Evolutionary conservation across 2,888 invertebrate species (phyloP).

Genomic region (Tenthredo amoena): DNA sequence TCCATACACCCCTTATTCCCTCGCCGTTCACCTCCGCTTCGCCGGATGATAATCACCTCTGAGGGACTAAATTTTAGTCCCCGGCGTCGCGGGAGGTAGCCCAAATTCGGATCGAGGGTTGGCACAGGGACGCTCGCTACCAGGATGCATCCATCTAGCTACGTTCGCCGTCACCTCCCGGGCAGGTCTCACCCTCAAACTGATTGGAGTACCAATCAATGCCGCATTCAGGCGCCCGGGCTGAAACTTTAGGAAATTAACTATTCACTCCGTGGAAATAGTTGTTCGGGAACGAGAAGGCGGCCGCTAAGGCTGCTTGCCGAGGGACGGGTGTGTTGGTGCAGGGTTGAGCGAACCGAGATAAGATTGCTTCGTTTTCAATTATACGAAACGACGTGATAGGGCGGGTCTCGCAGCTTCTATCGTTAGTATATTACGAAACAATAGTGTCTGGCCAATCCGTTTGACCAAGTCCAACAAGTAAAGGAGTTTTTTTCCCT

Average conservation of each 20-base stretch:
- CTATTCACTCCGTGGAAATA: conserved; percentile 76
- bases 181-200: conserved; percentile 66
- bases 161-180: conserved; percentile 54
- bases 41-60: conserved; percentile 75
- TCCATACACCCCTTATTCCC: conserved; percentile 58
- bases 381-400: conserved; percentile 63
- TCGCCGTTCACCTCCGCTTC: conserved; percentile 66
- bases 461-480: conserved; percentile 27
- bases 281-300: conserved; percentile 69
- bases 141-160: conserved; percentile 65
- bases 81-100: conserved; percentile 50
- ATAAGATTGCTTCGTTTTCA: conserved; percentile 76
- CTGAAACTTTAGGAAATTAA: conserved; percentile 78
- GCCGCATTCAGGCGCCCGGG: conserved; percentile 75
- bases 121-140: conserved; percentile 15
- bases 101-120: conserved; percentile 56
- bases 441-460: conserved; percentile 30
- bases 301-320: conserved; percentile 54
- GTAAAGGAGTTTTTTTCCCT: background rate
- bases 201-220: conserved; percentile 78
- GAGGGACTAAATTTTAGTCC: conserved; percentile 73
- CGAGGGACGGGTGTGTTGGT: conserved; percentile 41
- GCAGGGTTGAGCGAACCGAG: conserved; percentile 61
- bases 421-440: conserved; percentile 11
- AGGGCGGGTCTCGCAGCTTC: conserved; percentile 16